Evolutionary conservation across 2,888 invertebrate species (phyloP), one percentile per base, ranked within the genome.

Genomic region (Drosophila incognita): DNA sequence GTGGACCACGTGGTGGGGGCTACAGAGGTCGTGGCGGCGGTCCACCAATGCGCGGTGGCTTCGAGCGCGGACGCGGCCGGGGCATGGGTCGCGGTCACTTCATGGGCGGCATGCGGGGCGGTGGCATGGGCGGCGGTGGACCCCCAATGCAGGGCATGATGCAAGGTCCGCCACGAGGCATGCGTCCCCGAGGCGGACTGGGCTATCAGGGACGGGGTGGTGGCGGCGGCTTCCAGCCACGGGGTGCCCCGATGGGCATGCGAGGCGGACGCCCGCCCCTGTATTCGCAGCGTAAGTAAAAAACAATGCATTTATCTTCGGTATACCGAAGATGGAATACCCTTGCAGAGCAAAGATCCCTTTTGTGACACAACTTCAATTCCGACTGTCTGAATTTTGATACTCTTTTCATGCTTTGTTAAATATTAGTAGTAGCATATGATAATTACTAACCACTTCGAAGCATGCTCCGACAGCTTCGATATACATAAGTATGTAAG

Each of bases 11-110:
- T 66, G 84, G 84, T 4, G 91, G 92, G 63, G 92, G 92, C 10
- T 93, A 88, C 67, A 89, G 93, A 36, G 91, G 92, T 18, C 92
- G 93, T 18, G 92, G 93, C 21, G 90, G 92, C 33, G 92, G 92
- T 5, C 86, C 89, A 18, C 90, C 91, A 0, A 92, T 93, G 88
- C 90, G 93, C 21, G 91, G 93, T 5, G 92, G 93, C 2, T 93
- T 91, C 54, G 93, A 93, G 53, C 91, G 93, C 18, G 93, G 92
- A 29, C 91, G 93, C 57, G 93, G 93, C 24, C 89, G 93, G 52
- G 93, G 93, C 36, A 91, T 93, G 90, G 92, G 93, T 51, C 91
- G 93, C 21, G 93, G 93, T n/a, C 93, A 93, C 65, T 93, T 89
- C 51, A 91, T 92, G 91, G 92, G 92, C 8, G 81, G 91, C 15